A percentile compares a stretch with the other conserved stretches of the same genome.
Evolutionary conservation across 2,888 invertebrate species (phyloP).

Genomic region (Hirtodrosophila trivittata): DNA sequence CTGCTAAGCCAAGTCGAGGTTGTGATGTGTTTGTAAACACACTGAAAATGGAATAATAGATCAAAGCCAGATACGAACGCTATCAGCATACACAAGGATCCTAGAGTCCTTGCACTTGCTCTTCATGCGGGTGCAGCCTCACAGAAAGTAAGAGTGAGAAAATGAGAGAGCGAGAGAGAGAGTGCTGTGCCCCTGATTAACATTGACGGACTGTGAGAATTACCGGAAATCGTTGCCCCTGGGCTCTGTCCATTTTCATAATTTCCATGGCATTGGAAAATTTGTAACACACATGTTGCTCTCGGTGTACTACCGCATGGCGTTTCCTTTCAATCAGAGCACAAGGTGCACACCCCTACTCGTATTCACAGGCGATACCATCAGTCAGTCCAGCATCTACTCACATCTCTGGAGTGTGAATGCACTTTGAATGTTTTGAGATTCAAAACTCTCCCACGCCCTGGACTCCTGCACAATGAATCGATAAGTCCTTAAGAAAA

Average conservation of each 20-base stretch:
- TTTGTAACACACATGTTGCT: conserved; percentile 73
- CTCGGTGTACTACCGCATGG: conserved; percentile 36
- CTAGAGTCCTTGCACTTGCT: conserved; percentile 53
- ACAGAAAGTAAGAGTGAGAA: background rate
- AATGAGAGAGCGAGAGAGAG: conserved; percentile 1
- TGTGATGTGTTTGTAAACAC: conserved; percentile 77
- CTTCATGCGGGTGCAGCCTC: conserved; percentile 33
- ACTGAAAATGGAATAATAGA: conserved; percentile 74
- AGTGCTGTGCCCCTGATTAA: conserved; percentile 28
- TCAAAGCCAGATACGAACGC: conserved; percentile 65
- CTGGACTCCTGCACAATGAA: conserved; percentile 6
- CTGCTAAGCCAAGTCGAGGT: conserved; percentile 35
- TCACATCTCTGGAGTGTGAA: conserved; percentile 29
- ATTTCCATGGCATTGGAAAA: conserved; percentile 52
- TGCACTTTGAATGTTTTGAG: conserved; percentile 14
- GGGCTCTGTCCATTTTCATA: conserved; percentile 49
- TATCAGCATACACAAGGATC: conserved; percentile 52
- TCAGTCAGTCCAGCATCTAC: conserved; percentile 12
- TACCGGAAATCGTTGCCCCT: conserved; percentile 61
- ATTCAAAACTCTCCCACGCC: conserved; percentile 43
- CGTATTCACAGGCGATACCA: conserved; percentile 37
- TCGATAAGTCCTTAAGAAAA: background rate
- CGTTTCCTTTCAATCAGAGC: conserved; percentile 61
- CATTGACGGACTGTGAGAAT: conserved; percentile 59
- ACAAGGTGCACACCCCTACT: conserved; percentile 39